phyloP scores from a whole-genome alignment of 2,797 vertebrate species.

The Helicolenus hilgendorfi region DNA sequence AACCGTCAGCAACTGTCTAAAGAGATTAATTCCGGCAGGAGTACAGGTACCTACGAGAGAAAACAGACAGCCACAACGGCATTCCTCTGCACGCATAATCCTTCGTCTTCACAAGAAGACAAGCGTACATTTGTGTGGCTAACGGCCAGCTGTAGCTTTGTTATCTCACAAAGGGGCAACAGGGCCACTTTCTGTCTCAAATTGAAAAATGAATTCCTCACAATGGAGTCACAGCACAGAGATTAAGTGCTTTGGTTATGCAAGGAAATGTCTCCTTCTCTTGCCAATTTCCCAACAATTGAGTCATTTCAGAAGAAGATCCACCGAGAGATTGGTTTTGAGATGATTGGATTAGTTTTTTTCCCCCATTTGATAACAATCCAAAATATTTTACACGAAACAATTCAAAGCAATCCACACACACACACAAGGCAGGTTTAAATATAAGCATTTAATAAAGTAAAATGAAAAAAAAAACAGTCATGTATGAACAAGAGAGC shows the following conservation, averaged over 20 bases:
- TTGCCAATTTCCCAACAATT: constrained; percentile 52
- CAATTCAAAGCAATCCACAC: constrained; percentile 7
- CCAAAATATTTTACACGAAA: neutral
- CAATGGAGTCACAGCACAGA: neutral
- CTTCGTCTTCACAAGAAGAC: neutral
- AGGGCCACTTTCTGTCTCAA: constrained; percentile 33
- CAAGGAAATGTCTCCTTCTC: constrained; percentile 35
- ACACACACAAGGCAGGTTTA: constrained; percentile 31
- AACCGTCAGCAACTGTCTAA: constrained; percentile 14
- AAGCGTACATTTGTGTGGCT: neutral
- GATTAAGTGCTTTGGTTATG: constrained; percentile 58
- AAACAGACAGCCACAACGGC: neutral
- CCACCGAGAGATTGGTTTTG: constrained; percentile 35
- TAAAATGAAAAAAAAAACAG: constrained; percentile 68
- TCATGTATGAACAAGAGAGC: constrained; percentile 54
- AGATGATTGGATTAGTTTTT: constrained; percentile 32
- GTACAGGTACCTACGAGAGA: neutral
- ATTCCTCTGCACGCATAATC: constrained; percentile 39
- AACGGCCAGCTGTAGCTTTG: constrained; percentile 31
- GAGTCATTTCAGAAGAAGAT: constrained; percentile 38
- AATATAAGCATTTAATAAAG: constrained; percentile 82
- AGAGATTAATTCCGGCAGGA: constrained; percentile 19
- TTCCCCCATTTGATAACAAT: neutral
- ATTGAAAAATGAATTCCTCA: constrained; percentile 10
- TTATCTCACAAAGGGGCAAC: constrained; percentile 16